A percentile compares a stretch with the other conserved stretches of the same genome.
These are phyloP conservation scores for Willisornis vidua DNA, from an alignment of 2,113 vertebrate species.

Conservation along the genomic window DNA sequence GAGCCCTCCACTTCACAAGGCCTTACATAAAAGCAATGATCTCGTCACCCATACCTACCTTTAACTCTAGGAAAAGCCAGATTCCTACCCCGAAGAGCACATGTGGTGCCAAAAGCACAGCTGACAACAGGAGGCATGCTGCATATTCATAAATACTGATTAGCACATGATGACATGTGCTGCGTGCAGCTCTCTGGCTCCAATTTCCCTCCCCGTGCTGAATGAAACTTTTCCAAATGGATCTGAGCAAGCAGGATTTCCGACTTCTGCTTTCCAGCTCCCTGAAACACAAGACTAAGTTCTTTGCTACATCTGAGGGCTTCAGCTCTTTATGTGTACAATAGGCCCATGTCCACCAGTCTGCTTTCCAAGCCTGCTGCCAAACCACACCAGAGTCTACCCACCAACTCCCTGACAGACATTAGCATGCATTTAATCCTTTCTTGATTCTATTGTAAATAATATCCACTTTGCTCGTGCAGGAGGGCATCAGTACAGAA, in stretches of 20 bases:
- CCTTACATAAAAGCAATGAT: background rate
- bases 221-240: background rate
- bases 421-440: background rate
- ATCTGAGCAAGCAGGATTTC: background rate
- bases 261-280: background rate
- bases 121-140: background rate
- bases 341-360: rapidly evolving
- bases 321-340: background rate
- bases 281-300: background rate
- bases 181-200: background rate
- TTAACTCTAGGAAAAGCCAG: background rate
- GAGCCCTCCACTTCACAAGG: background rate
- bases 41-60: background rate
- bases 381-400: background rate
- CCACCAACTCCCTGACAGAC: background rate
- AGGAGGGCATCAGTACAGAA: background rate
- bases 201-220: background rate
- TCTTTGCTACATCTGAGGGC: background rate
- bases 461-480: background rate
- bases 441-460: background rate
- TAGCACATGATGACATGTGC: background rate
- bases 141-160: background rate
- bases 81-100: background rate
- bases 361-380: background rate
- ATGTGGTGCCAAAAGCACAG: background rate